Conservation (phyloP, 92 coral and sea anemone genomes). For the Porites rus region DNA sequence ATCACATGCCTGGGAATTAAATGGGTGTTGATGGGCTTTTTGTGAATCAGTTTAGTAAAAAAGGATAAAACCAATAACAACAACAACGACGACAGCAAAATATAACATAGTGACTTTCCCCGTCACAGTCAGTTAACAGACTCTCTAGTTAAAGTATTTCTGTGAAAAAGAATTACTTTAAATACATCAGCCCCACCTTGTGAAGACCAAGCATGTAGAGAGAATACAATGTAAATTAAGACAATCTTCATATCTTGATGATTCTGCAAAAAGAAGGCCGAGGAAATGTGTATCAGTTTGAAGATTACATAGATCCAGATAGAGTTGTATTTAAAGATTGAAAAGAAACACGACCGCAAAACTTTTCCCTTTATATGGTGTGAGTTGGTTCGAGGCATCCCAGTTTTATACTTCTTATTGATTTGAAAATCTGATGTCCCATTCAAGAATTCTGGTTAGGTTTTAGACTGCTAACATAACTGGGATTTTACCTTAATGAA, state of each 20-base stretch:
- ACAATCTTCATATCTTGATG: constrained; percentile 25
- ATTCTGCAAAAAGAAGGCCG: neutral
- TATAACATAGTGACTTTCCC: too few species aligned
- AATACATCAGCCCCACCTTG: constrained; percentile 12
- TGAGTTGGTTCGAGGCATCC: neutral
- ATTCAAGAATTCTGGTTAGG: neutral
- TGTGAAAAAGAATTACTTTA: neutral
- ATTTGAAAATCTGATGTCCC: neutral
- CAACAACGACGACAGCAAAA: too few species aligned
- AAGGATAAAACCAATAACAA: too few species aligned
- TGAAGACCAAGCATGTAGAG: neutral
- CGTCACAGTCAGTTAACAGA: too few species aligned
- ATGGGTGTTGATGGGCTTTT: too few species aligned
- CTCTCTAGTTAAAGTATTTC: neutral
- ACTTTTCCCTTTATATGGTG: neutral
- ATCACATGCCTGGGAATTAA: too few species aligned
- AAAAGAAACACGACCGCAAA: neutral
- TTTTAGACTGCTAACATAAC: neutral
- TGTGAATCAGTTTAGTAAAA: too few species aligned
- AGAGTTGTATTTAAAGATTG: neutral
- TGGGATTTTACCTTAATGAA: constrained; percentile 2
- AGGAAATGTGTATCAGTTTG: neutral
- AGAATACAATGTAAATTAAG: neutral
- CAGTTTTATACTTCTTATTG: neutral
- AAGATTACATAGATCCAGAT: neutral